A percentile compares a stretch with the other conserved stretches of the same genome.
phyloP scores from a whole-genome alignment of 2,888 invertebrate species.

The Esperia sulphurella region DNA sequence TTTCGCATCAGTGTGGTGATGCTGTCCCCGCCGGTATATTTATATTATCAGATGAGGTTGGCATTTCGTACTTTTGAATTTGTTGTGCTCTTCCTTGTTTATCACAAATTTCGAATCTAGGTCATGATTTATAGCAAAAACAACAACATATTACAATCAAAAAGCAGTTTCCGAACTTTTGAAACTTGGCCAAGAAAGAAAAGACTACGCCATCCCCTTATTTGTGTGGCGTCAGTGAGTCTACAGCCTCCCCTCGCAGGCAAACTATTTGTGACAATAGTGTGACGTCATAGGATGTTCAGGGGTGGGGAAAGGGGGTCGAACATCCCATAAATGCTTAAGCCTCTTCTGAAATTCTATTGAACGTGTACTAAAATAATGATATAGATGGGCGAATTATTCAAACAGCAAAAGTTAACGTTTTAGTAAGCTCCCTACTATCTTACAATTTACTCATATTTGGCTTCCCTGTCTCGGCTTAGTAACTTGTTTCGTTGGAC shows the following conservation, averaged over 20 bases:
- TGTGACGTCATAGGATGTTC: neutral
- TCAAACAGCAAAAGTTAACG: too few relatives aligned
- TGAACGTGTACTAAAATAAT: too few relatives aligned
- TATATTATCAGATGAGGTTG: too few relatives aligned
- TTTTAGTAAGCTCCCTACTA: too few relatives aligned
- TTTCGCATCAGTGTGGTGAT: too few relatives aligned
- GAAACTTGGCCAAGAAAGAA: neutral
- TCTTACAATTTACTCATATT: too few relatives aligned
- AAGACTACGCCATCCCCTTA: neutral
- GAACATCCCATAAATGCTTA: neutral
- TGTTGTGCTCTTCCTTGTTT: neutral
- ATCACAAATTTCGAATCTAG: neutral
- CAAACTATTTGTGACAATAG: neutral
- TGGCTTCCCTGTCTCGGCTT: too few relatives aligned
- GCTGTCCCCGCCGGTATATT: too few relatives aligned
- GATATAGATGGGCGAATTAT: too few relatives aligned
- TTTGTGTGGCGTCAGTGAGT: conserved; percentile 13
- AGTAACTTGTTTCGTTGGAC: too few relatives aligned
- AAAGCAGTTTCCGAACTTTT: neutral
- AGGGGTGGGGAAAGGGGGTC: too few relatives aligned
- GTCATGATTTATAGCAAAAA: neutral
- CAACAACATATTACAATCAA: neutral
- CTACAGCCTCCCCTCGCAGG: conserved; percentile 1
- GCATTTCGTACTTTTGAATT: too few relatives aligned
- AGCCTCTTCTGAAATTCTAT: neutral